Evolutionary conservation across 2,888 invertebrate species (phyloP), one percentile per base, ranked within the genome.

Genomic region (Heliconius sara): DNA sequence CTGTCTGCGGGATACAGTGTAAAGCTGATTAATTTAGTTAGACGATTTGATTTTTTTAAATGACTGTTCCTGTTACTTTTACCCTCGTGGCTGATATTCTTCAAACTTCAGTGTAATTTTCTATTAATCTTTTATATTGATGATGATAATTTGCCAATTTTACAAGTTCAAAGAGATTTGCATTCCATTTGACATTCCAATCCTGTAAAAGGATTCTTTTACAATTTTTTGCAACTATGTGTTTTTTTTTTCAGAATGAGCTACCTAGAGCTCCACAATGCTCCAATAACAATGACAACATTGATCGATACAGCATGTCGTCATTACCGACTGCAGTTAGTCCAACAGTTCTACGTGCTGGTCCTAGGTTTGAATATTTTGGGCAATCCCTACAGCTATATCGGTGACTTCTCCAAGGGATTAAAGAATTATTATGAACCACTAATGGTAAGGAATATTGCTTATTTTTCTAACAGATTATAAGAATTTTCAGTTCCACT

Each of bases 261-360:
- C 0, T 96, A 96, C 85, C 95, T 97, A 85, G 97, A 97, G 88
- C 90, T 96, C 76, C 94, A 95, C 34, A 96, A 96, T 83, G 93
- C 96, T 0, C 93, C 96, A 0, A 91, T 96, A 77, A 94, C 96
- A 0, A 86, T 93, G 34, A 85, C 90, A 6, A 94, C 95, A 66
- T 91, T 97, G 43, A 71, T 95, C 60, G 91, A 93, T 12, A 95
- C 96, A 80, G 95, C 97, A 1, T 95, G 95, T 68, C 95, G 96
- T 5, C 97, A 97, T 89, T 97, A 97, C 87, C 95, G 95, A 86
- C 96, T 96, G 43, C 97, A 98, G 90, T 94, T 97, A 83, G 94
- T 97, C 78, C 97, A 98, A 88, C 98, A 98, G 91, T 97, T 97
- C 88, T 97, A 98, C 86, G 97, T 98, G 0, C 95, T 97, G 82